Evolutionary conservation across 2,888 invertebrate species (phyloP), one percentile per base, ranked within the genome.

Genomic region (Papilio elwesi): DNA sequence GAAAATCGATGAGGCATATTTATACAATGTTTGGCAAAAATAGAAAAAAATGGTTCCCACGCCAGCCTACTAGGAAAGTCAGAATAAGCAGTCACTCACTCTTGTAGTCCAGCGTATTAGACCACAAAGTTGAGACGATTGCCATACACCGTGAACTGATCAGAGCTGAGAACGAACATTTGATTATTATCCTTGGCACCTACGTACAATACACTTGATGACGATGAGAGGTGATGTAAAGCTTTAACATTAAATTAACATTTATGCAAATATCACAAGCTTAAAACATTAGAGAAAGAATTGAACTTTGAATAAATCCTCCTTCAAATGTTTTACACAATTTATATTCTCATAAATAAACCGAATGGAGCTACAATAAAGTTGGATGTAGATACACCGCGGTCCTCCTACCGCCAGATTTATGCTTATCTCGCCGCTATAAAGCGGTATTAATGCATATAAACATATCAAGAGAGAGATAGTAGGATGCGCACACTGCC

Each of bases 391-490:
- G 83, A 84, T 83, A 86, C 85, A 83, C 83, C 81, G 83, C 77
- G 80, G 82, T 83, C 86, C 86, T 84, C 86, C 85, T 86, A 79
- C 87, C 75, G 78, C 76, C 81, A 81, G 88, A 90, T 90, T 90
- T 90, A 91, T 89, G 81, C 87, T 90, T 91, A 91, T 91, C 91
- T 91, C 81, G 77, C 80, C 75, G 77, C 84, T 81, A 89, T 91
- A 91, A 90, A 91, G 80, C 82, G 83, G 89, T 86, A 90, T 90
- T 91, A 90, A 90, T 89, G 87, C 89, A 87, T 89, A 90, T 90
- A 90, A 90, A 90, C 88, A 90, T 90, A 88, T 89, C 88, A 88
- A 80, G 82, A 85, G 84, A 81, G 81, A 82, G 78, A 81, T 76
- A 75, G 76, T 82, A 78, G 82, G 82, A 82, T 68, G 57, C 52